Conservation (phyloP, 2,888 invertebrate species). For the Brachycybe producta region DNA sequence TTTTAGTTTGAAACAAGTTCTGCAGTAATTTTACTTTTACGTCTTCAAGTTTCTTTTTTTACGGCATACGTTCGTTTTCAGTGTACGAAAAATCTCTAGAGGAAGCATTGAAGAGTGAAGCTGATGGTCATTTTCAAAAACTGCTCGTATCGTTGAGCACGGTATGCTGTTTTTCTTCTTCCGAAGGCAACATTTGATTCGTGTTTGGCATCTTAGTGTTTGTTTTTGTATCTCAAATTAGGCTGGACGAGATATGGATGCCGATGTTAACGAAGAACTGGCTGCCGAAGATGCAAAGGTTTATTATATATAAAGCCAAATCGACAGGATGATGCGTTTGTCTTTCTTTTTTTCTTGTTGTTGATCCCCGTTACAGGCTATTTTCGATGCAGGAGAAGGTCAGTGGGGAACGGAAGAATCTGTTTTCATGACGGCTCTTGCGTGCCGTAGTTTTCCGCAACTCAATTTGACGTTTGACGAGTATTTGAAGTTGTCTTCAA, state of each 20-base stretch:
- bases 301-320: too few relatives aligned
- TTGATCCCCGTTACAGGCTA: slow-evolving; percentile 8
- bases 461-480: slow-evolving; percentile 69
- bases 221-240: too few relatives aligned
- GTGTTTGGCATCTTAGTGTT: too few relatives aligned
- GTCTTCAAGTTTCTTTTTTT: too few relatives aligned
- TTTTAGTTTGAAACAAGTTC: too few relatives aligned
- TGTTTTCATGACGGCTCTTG: slow-evolving; percentile 67
- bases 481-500: slow-evolving; percentile 67
- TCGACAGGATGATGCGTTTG: neutral
- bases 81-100: slow-evolving; percentile 69
- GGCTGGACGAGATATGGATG: slow-evolving; percentile 68
- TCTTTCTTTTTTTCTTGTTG: neutral
- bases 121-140: slow-evolving; percentile 80
- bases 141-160: slow-evolving; percentile 72
- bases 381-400: slow-evolving; percentile 42
- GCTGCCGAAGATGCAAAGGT: slow-evolving; percentile 73
- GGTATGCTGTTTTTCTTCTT: slow-evolving; percentile 38
- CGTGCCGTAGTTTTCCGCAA: slow-evolving; percentile 77
- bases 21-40: too few relatives aligned
- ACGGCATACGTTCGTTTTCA: slow-evolving; percentile 32
- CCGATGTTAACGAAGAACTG: slow-evolving; percentile 50
- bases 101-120: slow-evolving; percentile 70
- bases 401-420: slow-evolving; percentile 82
- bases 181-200: too few relatives aligned